Evolutionary conservation across 2,113 vertebrate species (phyloP), one percentile per base, ranked within the genome.

Genomic region (Hydropotes inermis): DNA sequence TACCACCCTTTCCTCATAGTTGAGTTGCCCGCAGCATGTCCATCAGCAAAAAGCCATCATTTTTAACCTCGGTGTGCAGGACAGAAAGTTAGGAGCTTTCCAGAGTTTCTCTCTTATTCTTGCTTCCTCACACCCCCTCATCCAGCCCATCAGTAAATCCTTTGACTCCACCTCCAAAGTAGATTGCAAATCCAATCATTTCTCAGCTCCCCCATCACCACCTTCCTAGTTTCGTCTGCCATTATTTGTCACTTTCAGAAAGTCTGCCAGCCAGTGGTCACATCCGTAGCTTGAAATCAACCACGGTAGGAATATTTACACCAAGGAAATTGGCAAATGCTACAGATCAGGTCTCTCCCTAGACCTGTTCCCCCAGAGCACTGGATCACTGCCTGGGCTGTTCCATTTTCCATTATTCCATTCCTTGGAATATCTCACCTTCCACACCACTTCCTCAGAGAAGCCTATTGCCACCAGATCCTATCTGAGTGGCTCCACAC

Each of bases 361-460:
- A 1, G 2, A 36, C 54, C 21, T 3, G 12, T 9, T 3, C 9
- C 36, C 45, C 4, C 33, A 7, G 54, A n/a, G 30, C n/a, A 19
- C 33, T 0, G 1, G 1, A 0, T 83, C 43, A 1, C 50, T 16
- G 3, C 39, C n/a, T 3, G 6, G 9, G n/a, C 15, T 10, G 9
- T 33, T 14, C 52, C 16, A 2, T 47, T 57, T 74, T 50, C 54
- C 47, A 0, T 16, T 25, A 6, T 36, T 16, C 61, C 47, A 15
- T 19, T 36, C 33, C 76, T 86, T 13, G 58, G 11, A 36, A 8
- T 16, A 10, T 4, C 45, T 78, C 19, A 17, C 47, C 52, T 61
- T 1, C 0, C 76, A 25, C 0, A 3, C 84, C 17, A 28, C 39
- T 67, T 27, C 45, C 43, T 39, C 52, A 55, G 83, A 25, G 7